Conservation (phyloP, 2,888 invertebrate species). For the Morpho helenor region DNA sequence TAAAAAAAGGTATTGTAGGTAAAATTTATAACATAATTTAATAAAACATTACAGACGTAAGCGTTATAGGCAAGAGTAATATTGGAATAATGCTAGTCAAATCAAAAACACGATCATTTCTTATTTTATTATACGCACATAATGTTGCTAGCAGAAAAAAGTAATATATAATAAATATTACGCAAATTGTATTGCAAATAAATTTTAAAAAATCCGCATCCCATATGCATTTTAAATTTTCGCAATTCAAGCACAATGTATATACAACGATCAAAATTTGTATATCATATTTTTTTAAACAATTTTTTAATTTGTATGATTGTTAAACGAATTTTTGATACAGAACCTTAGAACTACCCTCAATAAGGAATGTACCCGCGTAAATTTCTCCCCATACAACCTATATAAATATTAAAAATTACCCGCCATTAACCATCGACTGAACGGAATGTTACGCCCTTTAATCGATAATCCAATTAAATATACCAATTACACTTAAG, state of each 20-base stretch:
- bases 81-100: neutral
- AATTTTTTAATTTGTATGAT: too few relatives aligned
- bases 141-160: too few relatives aligned
- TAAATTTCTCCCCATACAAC: constrained; percentile 44
- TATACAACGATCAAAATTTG: too few relatives aligned
- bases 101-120: neutral
- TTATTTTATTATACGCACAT: neutral
- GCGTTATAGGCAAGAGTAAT: constrained; percentile 15
- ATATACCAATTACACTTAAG: constrained; percentile 57
- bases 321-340: too few relatives aligned
- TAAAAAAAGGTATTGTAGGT: too few relatives aligned
- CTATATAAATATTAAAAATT: neutral
- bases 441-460: constrained; percentile 72
- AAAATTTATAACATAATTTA: too few relatives aligned
- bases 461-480: constrained; percentile 31
- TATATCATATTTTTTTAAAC: too few relatives aligned
- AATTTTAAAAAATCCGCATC: too few relatives aligned
- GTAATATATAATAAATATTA: too few relatives aligned
- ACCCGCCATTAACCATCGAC: constrained; percentile 33
- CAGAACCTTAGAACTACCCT: neutral
- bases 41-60: neutral
- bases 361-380: constrained; percentile 28
- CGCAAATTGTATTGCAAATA: too few relatives aligned
- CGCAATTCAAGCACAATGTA: too few relatives aligned
- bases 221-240: too few relatives aligned